Conservation (phyloP, 1,140 invertebrate genomes). For the Lepidotrigona ventralis region DNA sequence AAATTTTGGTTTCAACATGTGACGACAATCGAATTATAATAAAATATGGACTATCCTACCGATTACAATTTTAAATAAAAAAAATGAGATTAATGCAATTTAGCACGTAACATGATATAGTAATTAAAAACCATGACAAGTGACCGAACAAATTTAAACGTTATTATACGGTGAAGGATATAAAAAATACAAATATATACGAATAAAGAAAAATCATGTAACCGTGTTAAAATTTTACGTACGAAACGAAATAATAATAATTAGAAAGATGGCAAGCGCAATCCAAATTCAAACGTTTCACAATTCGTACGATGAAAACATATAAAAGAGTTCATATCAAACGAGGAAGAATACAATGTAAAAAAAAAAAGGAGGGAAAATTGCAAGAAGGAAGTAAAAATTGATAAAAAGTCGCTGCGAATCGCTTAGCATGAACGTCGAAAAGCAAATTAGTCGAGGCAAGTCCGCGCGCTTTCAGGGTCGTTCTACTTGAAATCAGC, state of each 20-base stretch:
- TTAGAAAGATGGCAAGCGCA: not conserved
- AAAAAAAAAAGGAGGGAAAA: not conserved
- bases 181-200: not conserved
- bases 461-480: conserved; percentile 45
- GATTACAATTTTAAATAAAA: no score
- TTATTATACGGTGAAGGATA: fast-evolving
- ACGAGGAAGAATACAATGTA: not conserved
- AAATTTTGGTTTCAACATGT: no score
- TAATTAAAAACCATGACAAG: not conserved
- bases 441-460: conserved; percentile 32
- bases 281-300: not conserved
- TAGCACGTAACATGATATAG: no score
- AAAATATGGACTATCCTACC: no score
- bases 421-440: not conserved
- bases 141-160: not conserved
- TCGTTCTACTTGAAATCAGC: conserved; percentile 65
- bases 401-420: not conserved
- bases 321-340: no score
- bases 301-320: not conserved
- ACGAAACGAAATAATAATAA: not conserved
- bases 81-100: no score
- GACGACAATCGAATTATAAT: no score
- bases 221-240: not conserved
- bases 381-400: not conserved
- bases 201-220: not conserved